Evolutionary conservation across 1,140 invertebrate genomes (phyloP).

Genomic region (Lordiphosa mommai): DNA sequence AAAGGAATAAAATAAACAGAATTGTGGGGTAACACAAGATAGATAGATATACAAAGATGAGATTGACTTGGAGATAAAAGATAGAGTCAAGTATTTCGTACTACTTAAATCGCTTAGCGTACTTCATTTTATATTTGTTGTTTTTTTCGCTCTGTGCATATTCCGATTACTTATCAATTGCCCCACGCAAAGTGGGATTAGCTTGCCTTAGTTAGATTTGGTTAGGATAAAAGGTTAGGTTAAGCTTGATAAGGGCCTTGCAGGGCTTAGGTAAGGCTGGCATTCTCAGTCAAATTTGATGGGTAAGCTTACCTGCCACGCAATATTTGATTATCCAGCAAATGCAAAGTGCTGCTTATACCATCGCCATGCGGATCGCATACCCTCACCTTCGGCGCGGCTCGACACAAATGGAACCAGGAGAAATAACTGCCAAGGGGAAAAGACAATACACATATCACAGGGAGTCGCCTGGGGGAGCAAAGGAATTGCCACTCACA

Average conservation of each 20-base stretch:
- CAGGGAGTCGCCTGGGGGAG: background rate
- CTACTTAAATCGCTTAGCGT: too few relatives aligned
- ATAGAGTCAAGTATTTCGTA: too few relatives aligned
- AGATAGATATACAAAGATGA: too few relatives aligned
- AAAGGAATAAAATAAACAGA: too few relatives aligned
- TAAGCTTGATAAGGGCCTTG: too few relatives aligned
- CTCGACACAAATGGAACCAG: slow-evolving; percentile 83
- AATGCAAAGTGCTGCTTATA: slow-evolving; percentile 82
- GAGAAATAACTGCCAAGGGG: slow-evolving; percentile 82
- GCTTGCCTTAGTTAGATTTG: slow-evolving; percentile 18
- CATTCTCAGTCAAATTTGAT: too few relatives aligned
- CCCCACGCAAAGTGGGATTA: too few relatives aligned
- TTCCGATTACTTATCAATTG: too few relatives aligned
- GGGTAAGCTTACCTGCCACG: slow-evolving; percentile 80
- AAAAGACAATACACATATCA: slow-evolving; percentile 13
- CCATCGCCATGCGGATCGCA: slow-evolving; percentile 84
- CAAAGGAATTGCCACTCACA: slow-evolving; percentile 76
- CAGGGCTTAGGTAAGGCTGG: background rate
- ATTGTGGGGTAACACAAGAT: too few relatives aligned
- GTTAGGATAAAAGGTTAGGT: background rate
- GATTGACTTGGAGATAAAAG: too few relatives aligned
- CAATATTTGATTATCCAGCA: slow-evolving; percentile 83
- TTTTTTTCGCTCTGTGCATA: too few relatives aligned
- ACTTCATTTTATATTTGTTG: too few relatives aligned
- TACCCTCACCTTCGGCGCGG: slow-evolving; percentile 81